These are phyloP conservation scores for Tamias sibiricus DNA, from an alignment of 2,113 vertebrate genomes.

Conservation along the genomic window DNA sequence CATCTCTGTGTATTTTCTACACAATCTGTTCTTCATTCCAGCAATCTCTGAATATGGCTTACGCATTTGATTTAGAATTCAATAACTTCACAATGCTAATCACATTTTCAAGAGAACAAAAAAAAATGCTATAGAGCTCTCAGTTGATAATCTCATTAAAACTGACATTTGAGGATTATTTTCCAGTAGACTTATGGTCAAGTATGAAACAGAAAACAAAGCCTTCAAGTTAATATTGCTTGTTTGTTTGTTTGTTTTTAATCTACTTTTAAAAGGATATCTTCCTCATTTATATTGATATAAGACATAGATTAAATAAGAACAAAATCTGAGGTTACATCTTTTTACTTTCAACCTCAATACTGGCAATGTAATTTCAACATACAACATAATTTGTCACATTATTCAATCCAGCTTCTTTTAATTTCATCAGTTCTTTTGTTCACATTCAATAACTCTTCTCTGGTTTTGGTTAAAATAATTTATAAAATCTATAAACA, in stretches of 20 bases:
- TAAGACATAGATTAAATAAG: conserved; percentile 31
- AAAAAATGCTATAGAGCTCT: not conserved
- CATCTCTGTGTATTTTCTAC: not conserved
- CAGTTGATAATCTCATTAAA: conserved; percentile 32
- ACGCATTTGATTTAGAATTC: conserved; percentile 53
- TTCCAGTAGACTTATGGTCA: not conserved
- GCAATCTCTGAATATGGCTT: not conserved
- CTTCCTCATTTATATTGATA: conserved; percentile 2
- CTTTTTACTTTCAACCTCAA: not conserved
- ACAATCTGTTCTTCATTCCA: conserved; percentile 27
- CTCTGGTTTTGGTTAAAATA: conserved; percentile 20
- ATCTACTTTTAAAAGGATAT: not conserved
- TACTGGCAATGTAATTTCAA: not conserved
- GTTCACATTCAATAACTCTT: conserved; percentile 9
- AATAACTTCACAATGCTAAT: conserved; percentile 37
- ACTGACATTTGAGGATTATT: conserved; percentile 47
- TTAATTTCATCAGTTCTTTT: not conserved
- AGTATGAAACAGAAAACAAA: conserved; percentile 21
- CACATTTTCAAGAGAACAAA: conserved; percentile 60
- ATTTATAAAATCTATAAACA: conserved; percentile 39
- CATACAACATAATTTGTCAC: not conserved
- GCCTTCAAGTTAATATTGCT: not conserved
- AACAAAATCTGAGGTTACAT: not conserved
- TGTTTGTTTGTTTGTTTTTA: not conserved
- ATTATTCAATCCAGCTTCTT: not conserved